phyloP scores from a whole-genome alignment of 2,797 vertebrate species.

The Dendrocincla tyrannina region DNA sequence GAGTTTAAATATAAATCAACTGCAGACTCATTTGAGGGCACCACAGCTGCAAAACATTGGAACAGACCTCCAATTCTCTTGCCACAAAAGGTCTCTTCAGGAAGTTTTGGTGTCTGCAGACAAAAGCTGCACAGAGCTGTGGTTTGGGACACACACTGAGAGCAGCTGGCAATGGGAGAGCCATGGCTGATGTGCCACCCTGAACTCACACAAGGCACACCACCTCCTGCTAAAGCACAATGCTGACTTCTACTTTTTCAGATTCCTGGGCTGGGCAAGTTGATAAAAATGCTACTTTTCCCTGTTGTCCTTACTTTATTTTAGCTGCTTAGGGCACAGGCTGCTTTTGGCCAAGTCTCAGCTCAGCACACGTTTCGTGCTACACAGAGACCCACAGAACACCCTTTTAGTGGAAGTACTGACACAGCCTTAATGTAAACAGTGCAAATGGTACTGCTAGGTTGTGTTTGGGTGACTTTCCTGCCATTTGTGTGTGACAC shows the following conservation, averaged over 20 bases:
- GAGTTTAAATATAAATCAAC: neutral
- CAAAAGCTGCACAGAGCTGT: neutral
- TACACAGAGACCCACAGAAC: neutral
- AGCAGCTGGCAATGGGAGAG: neutral
- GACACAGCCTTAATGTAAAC: neutral
- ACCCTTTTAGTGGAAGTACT: neutral
- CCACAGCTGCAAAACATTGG: neutral
- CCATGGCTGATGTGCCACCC: neutral
- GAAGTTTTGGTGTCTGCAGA: neutral
- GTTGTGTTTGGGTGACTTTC: neutral
- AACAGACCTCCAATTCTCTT: neutral
- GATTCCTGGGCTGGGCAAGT: neutral
- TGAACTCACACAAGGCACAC: neutral
- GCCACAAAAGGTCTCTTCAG: neutral
- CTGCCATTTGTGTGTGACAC: conserved; percentile 15
- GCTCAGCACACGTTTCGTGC: neutral
- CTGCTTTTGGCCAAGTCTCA: neutral
- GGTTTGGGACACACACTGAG: neutral
- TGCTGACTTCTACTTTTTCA: neutral
- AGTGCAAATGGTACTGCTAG: neutral
- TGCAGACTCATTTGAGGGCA: neutral
- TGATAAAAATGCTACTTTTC: neutral
- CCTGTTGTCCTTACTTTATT: neutral
- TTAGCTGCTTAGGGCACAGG: neutral
- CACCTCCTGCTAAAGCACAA: neutral